Conservation (phyloP, 1,140 invertebrate species). For the Papilio polytes region DNA sequence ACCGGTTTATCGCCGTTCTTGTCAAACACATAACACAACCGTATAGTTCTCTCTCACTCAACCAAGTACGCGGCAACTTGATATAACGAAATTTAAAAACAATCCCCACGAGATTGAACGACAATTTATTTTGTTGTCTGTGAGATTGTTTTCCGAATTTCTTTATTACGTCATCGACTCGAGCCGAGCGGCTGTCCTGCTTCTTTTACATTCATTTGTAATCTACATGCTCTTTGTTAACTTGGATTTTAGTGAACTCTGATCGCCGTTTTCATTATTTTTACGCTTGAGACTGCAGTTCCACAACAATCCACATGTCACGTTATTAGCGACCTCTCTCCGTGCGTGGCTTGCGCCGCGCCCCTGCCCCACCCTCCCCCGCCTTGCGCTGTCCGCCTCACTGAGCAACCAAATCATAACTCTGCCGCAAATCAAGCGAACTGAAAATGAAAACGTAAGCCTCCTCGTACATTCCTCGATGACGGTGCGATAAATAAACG, state of each 20-base stretch:
- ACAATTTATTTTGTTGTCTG: slow-evolving; percentile 71
- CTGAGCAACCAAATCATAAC: slow-evolving; percentile 45
- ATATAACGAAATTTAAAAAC: slow-evolving; percentile 78
- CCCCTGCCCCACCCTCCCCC: background rate
- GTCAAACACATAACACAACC: background rate
- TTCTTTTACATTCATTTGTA: background rate
- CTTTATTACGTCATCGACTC: background rate
- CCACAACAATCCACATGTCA: background rate
- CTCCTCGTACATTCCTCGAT: background rate
- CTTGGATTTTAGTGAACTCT: background rate
- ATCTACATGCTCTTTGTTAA: background rate
- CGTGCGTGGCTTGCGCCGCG: slow-evolving; percentile 7
- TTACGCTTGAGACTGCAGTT: too few species aligned
- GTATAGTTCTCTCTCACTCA: slow-evolving; percentile 32
- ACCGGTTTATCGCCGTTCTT: background rate
- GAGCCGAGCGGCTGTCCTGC: background rate
- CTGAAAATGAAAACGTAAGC: slow-evolving; percentile 36
- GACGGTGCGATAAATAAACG: slow-evolving; percentile 12
- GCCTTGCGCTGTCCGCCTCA: slow-evolving; percentile 37
- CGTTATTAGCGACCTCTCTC: too few species aligned
- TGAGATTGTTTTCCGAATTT: slow-evolving; percentile 60
- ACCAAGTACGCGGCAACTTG: slow-evolving; percentile 14
- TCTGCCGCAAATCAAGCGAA: slow-evolving; percentile 33
- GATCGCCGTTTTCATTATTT: background rate
- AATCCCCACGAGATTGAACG: slow-evolving; percentile 63